A percentile compares a stretch with the other conserved stretches of the same genome.
Evolutionary conservation across 2,797 vertebrate species (phyloP).

Genomic region (Sebastes trivittatus): DNA sequence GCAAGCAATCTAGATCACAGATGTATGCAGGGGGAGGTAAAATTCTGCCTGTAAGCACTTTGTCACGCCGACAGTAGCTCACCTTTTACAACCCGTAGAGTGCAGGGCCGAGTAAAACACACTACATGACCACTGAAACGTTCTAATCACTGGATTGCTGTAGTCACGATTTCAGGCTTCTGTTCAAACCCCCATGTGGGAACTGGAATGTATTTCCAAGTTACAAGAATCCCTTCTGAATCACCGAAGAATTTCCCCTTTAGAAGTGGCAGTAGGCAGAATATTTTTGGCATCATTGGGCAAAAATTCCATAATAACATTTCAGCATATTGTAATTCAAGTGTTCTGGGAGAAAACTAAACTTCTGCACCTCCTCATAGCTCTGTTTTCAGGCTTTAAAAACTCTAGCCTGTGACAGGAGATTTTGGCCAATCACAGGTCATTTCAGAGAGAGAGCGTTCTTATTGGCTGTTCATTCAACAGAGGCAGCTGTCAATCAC

Average conservation of each 20-base stretch:
- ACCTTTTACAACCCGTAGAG: conserved; percentile 56
- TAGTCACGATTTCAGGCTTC: conserved; percentile 4
- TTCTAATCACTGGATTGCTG: conserved; percentile 25
- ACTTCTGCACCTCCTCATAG: too few species aligned
- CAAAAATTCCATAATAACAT: too few species aligned
- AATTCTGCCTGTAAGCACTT: conserved; percentile 67
- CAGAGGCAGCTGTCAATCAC: too few species aligned
- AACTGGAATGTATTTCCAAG: conserved; percentile 4
- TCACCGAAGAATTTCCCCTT: neutral
- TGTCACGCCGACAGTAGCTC: conserved; percentile 59
- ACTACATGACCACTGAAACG: conserved; percentile 29
- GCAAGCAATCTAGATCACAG: conserved; percentile 72
- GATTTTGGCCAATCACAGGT: too few species aligned
- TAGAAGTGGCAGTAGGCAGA: too few species aligned
- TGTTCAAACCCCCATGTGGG: neutral
- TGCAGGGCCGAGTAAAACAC: conserved; percentile 39
- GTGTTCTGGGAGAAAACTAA: too few species aligned
- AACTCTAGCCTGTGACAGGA: too few species aligned
- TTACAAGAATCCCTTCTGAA: conserved; percentile 16
- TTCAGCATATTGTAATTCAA: too few species aligned
- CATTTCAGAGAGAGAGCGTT: too few species aligned
- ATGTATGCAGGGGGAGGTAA: conserved; percentile 50
- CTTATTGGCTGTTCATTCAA: too few species aligned
- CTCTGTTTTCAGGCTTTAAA: too few species aligned
- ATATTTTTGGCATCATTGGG: too few species aligned